Conservation (phyloP, 2,888 invertebrate species). For the Meteorus colon region DNA sequence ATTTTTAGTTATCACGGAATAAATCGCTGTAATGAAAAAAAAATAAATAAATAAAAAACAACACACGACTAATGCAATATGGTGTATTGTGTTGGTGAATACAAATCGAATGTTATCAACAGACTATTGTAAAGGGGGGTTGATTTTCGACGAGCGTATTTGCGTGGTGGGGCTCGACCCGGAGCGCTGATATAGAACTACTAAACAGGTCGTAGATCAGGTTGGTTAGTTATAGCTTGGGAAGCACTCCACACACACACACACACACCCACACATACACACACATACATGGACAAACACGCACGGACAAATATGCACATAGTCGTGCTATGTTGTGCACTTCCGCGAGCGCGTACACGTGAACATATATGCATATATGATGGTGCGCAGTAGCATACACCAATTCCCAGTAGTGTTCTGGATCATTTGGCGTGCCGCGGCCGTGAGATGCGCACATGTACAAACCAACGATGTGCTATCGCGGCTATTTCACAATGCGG, state of each 20-base stretch:
- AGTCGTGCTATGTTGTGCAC: conserved; percentile 34
- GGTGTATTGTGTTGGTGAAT: not conserved
- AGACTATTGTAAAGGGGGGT: conserved; percentile 21
- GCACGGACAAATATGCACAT: conserved; percentile 22
- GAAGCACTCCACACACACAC: conserved; percentile 34
- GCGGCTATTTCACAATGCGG: conserved; percentile 42
- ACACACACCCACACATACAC: conserved; percentile 7
- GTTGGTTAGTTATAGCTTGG: conserved; percentile 68
- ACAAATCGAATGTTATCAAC: conserved; percentile 32
- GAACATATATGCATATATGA: conserved; percentile 26
- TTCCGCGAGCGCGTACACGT: conserved; percentile 56
- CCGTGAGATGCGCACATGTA: conserved; percentile 65
- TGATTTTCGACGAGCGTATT: conserved; percentile 36
- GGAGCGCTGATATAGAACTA: conserved; percentile 71
- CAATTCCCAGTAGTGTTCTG: conserved; percentile 73
- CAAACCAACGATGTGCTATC: conserved; percentile 49
- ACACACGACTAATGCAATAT: not conserved
- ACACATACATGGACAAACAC: not conserved
- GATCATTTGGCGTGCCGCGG: conserved; percentile 73
- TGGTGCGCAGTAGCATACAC: conserved; percentile 52
- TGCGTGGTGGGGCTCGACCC: conserved; percentile 47
- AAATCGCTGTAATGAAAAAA: conserved; percentile 10
- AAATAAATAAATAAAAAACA: not conserved
- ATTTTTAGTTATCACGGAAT: not conserved
- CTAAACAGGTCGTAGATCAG: conserved; percentile 73